Conservation (phyloP, 2,113 vertebrate genomes). For the Limnothrissa miodon region DNA sequence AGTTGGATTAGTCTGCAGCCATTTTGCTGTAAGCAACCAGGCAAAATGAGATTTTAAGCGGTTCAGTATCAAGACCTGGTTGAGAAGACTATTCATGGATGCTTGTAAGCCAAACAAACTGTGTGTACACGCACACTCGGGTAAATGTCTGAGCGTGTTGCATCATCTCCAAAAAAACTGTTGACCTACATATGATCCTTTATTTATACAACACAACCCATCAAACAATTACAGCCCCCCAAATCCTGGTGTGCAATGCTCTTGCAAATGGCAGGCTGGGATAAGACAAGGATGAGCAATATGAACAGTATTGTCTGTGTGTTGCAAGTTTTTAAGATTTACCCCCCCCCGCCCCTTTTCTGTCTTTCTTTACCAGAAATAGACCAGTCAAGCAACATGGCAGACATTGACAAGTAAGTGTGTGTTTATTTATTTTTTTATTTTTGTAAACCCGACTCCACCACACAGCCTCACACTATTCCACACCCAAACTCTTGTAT, state of each 20-base stretch:
- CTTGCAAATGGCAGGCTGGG: not conserved
- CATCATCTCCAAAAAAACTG: not conserved
- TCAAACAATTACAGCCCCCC: not conserved
- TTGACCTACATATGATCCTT: slow-evolving; percentile 13
- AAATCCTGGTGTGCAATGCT: not conserved
- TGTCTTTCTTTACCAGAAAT: slow-evolving; percentile 48
- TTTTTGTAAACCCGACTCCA: not conserved
- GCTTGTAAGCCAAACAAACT: not conserved
- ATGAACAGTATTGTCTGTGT: not conserved
- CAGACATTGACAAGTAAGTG: slow-evolving; percentile 98
- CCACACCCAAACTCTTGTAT: not conserved
- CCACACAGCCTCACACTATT: not conserved
- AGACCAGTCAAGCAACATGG: slow-evolving; percentile 74
- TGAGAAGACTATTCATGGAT: not conserved
- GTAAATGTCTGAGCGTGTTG: not conserved
- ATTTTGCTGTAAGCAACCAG: slow-evolving; percentile 21
- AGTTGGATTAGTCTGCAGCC: slow-evolving; percentile 26
- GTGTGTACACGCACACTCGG: not conserved
- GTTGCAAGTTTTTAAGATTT: not conserved
- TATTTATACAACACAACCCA: not conserved
- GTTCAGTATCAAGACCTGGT: not conserved
- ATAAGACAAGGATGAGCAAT: not conserved
- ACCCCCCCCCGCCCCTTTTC: not conserved
- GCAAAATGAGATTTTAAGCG: not conserved
- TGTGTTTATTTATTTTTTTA: too few relatives aligned